These are phyloP conservation scores for Actinernus sp. DNA, from an alignment of 92 coral and sea anemone genomes.

Conservation along the genomic window DNA sequence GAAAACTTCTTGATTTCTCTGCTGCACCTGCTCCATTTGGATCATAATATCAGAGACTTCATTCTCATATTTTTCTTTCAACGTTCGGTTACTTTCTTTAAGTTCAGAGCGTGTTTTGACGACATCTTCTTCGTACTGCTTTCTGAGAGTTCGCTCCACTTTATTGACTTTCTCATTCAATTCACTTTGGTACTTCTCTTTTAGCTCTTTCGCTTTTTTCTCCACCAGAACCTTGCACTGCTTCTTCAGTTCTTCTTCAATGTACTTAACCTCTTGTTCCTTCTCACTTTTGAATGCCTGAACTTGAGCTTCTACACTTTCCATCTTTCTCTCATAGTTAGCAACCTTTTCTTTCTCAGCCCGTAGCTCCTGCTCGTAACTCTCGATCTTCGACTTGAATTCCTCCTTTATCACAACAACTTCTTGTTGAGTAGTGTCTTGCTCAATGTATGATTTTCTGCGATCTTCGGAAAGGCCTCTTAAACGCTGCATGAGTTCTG, in stretches of 20 bases:
- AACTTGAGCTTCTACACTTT: conserved; percentile 83
- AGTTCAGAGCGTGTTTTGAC: conserved; percentile 84
- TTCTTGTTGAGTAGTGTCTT: conserved; percentile 85
- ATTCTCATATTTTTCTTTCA: conserved; percentile 91
- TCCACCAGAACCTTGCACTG: conserved; percentile 84
- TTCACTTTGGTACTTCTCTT: conserved; percentile 91
- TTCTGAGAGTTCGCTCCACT: conserved; percentile 81
- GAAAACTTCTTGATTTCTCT: conserved; percentile 88
- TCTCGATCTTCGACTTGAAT: conserved; percentile 72
- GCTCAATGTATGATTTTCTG: conserved; percentile 84
- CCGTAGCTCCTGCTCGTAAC: conserved; percentile 81
- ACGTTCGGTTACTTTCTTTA: conserved; percentile 84
- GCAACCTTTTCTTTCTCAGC: conserved; percentile 77
- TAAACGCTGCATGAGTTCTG: conserved; percentile 76
- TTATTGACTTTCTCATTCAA: conserved; percentile 89
- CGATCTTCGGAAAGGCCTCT: conserved; percentile 89
- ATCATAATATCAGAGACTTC: conserved; percentile 87
- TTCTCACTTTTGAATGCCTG: conserved; percentile 87
- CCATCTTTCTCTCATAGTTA: conserved; percentile 76
- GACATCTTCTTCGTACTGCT: conserved; percentile 86
- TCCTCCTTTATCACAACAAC: conserved; percentile 91
- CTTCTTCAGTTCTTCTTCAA: conserved; percentile 83
- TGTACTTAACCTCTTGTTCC: conserved; percentile 78
- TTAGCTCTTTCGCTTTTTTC: conserved; percentile 87
- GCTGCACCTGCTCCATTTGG: conserved; percentile 94